These are phyloP conservation scores for Pelochelys cantorii DNA, from an alignment of 2,797 vertebrate genomes.

Conservation along the genomic window DNA sequence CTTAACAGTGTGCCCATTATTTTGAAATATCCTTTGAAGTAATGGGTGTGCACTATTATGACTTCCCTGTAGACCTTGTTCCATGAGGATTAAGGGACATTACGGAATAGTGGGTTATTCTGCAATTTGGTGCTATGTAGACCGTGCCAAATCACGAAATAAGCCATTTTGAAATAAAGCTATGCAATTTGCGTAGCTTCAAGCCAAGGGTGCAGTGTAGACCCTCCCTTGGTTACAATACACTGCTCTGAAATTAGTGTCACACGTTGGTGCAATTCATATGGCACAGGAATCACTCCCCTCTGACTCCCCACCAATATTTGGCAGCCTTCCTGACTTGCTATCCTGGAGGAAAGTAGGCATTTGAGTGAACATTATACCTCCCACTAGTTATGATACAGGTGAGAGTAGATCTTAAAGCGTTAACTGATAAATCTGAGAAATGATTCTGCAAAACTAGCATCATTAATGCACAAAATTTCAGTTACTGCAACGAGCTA, in stretches of 20 bases:
- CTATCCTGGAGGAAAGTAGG: conserved; percentile 52
- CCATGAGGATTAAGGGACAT: too few relatives aligned
- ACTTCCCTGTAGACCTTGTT: too few relatives aligned
- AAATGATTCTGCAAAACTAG: conserved; percentile 27
- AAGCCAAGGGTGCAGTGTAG: too few relatives aligned
- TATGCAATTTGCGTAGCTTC: too few relatives aligned
- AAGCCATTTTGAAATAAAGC: too few relatives aligned
- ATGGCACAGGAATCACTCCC: conserved; percentile 43
- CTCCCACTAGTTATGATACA: conserved; percentile 64
- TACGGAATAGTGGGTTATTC: too few relatives aligned
- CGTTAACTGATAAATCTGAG: conserved; percentile 63
- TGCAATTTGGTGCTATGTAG: too few relatives aligned
- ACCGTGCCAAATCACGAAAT: too few relatives aligned
- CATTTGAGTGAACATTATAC: conserved; percentile 67
- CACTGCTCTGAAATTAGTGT: not conserved
- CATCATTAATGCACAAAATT: conserved; percentile 11
- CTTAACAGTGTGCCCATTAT: too few relatives aligned
- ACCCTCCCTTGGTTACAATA: not conserved
- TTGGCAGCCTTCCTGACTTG: conserved; percentile 56
- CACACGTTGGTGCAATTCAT: not conserved
- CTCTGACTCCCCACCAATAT: not conserved
- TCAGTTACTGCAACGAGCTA: conserved; percentile 37
- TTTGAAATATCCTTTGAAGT: too few relatives aligned
- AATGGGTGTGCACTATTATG: too few relatives aligned
- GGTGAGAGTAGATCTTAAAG: conserved; percentile 8